Evolutionary conservation across 53 echinoderm and acorn worm species (phyloP), one percentile per base, ranked within the genome.

Genomic region (Zoroaster sp.): DNA sequence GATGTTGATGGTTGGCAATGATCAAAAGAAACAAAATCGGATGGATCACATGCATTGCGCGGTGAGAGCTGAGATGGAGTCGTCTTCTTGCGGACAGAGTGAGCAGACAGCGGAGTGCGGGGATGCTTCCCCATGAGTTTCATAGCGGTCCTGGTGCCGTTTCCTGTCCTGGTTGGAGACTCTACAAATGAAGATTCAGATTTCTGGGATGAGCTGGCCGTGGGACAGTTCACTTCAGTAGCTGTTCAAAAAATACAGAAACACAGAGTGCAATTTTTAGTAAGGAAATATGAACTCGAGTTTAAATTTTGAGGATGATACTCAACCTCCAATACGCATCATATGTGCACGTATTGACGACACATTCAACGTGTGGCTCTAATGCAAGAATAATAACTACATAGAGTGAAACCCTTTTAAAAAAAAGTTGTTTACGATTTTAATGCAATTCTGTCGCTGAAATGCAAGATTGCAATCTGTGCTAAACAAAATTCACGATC

Each of bases 41-140:
- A 47, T 15, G 66, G 66, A 37, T 39, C 38, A 3, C 8, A 23
- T n/a, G 38, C 31, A 10, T 39, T 54, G 23, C 14, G 5, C 8
- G 52, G 35, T 21, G 53, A 36, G 36, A 53, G 35, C 52, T 7
- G 54, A 20, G 81, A 67, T 13, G 30, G 0, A 13, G 81, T 66
- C 4, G 65, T 15, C 71, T 79, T 89, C 89, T 89, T 89, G 79
- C 78, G 51, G 14, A 72, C 40, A 7, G 25, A 49, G 28, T 69
- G 89, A 35, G 89, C 68, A 51, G 89, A 79, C 14, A 89, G 89
- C 4, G 89, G 89, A 49, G 89, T 89, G 33, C 89, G 68, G 14
- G 89, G 89, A 51, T 66, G 46, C 71, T 89, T 89, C 23, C 89
- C 89, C 59, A 55, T 74, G 39, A 87, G 59, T 17, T 74, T 87